phyloP scores from a whole-genome alignment of 2,797 vertebrate genomes.

The Lemur catta region DNA sequence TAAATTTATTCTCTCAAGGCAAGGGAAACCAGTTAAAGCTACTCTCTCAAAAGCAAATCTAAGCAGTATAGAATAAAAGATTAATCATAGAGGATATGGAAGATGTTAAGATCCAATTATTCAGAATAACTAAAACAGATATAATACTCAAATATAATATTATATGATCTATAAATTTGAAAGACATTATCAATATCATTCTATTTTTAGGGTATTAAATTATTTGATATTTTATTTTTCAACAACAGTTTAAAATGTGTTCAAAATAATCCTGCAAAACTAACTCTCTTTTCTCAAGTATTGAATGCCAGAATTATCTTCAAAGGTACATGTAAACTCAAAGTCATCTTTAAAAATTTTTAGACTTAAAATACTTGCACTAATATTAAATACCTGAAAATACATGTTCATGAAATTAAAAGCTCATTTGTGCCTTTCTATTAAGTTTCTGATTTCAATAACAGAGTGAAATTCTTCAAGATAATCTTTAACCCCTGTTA shows the following conservation, averaged over 20 bases:
- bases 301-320: neutral
- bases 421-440: neutral
- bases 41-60: neutral
- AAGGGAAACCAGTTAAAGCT: neutral
- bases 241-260: neutral
- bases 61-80: slow-evolving; percentile 10
- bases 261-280: neutral
- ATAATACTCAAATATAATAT: neutral
- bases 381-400: neutral
- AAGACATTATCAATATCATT: neutral
- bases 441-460: slow-evolving; percentile 1
- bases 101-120: neutral
- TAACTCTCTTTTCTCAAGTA: neutral
- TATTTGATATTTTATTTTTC: slow-evolving; percentile 31
- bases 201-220: neutral
- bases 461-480: neutral
- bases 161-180: neutral
- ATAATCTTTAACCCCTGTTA: neutral
- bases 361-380: neutral
- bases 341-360: neutral
- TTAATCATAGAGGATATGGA: neutral
- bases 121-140: neutral
- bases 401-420: neutral
- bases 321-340: neutral
- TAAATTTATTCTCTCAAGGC: slow-evolving; percentile 14